Conservation (phyloP, 2,888 invertebrate species). For the Tenthredo scrophulariae region DNA sequence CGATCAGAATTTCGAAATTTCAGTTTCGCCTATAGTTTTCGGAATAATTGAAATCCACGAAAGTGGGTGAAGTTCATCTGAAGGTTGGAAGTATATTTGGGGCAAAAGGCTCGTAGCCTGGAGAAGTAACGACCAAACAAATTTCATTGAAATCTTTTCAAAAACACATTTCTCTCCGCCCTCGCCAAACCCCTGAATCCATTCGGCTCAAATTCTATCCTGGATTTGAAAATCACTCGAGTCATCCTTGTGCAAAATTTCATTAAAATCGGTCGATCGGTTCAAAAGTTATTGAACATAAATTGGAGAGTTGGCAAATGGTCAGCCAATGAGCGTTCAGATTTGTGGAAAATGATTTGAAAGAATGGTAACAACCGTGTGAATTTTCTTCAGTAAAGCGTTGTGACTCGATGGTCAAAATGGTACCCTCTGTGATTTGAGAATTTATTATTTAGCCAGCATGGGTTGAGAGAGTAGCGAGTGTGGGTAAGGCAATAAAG, state of each 20-base stretch:
- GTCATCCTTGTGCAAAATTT: not conserved
- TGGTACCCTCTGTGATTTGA: not conserved
- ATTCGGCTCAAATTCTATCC: not conserved
- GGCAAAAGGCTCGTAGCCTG: no score
- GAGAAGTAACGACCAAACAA: no score
- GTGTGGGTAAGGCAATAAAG: constrained; percentile 63
- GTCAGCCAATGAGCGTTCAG: not conserved
- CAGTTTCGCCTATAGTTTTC: no score
- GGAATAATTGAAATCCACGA: no score
- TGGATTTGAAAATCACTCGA: not conserved
- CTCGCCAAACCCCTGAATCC: not conserved
- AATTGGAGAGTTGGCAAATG: no score
- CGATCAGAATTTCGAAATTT: not conserved
- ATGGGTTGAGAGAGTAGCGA: not conserved
- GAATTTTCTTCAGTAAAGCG: not conserved
- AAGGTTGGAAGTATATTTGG: no score
- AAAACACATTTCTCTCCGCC: not conserved
- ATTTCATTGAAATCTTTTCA: no score
- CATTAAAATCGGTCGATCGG: not conserved
- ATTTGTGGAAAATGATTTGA: not conserved
- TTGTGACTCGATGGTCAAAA: not conserved
- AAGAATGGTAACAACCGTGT: not conserved
- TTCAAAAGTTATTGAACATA: not conserved
- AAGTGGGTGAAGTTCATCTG: no score
- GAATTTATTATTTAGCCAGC: constrained; percentile 10